Conservation (phyloP, 2,797 vertebrate genomes). For the Okamejei kenojei region DNA sequence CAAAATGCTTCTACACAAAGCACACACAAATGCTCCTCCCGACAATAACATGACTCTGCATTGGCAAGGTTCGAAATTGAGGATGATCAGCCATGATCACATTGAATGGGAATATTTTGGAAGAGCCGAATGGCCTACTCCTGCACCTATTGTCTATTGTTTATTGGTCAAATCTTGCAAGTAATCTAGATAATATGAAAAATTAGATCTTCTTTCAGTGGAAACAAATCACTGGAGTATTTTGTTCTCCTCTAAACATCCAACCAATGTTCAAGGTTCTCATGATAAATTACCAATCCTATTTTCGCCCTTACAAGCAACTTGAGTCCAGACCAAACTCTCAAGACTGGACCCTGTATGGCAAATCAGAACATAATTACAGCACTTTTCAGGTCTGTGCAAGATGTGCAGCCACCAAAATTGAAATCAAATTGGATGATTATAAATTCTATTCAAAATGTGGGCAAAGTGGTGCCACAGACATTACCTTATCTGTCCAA, state of each 20-base stretch:
- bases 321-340: background rate
- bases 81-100: too few species aligned
- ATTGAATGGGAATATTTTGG: too few species aligned
- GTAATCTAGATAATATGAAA: background rate
- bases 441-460: background rate
- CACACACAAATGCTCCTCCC: background rate
- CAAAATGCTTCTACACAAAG: background rate
- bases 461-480: background rate
- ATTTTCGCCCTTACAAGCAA: background rate
- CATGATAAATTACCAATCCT: background rate
- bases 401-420: background rate
- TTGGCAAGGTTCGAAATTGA: background rate
- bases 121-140: too few species aligned
- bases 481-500: background rate
- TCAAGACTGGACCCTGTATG: background rate
- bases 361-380: background rate
- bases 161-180: background rate
- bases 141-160: too few species aligned
- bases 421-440: background rate
- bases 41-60: background rate
- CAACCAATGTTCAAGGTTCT: background rate
- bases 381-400: background rate
- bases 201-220: background rate
- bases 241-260: background rate
- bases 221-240: background rate